A percentile compares a stretch with the other conserved stretches of the same genome.
Evolutionary conservation across 2,888 invertebrate species (phyloP).

Genomic region (Rhaphigaster nebulosa): DNA sequence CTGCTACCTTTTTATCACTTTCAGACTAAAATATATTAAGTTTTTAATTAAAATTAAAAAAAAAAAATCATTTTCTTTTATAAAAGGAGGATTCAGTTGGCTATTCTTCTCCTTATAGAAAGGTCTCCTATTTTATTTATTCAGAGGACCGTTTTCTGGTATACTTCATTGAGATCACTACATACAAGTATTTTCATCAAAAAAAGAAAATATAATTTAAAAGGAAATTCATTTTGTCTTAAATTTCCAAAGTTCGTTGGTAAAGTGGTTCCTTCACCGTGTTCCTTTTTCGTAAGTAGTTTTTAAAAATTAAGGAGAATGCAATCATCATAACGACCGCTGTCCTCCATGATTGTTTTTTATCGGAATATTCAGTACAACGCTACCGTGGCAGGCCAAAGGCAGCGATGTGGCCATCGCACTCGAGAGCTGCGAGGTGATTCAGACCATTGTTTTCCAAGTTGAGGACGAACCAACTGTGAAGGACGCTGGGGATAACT

Average conservation of each 20-base stretch:
- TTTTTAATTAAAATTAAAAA: too few species aligned
- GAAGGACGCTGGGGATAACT: slow-evolving; percentile 19
- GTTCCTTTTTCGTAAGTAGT: background rate
- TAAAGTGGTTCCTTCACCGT: background rate
- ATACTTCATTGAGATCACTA: background rate
- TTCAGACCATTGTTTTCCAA: slow-evolving; percentile 7
- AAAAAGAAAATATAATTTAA: too few species aligned
- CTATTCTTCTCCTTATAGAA: background rate
- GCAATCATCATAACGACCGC: background rate
- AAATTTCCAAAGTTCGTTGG: background rate
- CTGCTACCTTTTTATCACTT: too few species aligned
- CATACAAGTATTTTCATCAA: background rate
- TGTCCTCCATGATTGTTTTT: background rate
- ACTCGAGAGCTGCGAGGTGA: background rate
- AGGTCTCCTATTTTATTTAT: background rate
- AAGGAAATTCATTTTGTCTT: too few species aligned
- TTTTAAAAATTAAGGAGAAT: background rate
- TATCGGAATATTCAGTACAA: background rate
- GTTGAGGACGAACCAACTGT: background rate
- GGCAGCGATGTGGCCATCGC: background rate
- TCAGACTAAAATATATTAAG: too few species aligned
- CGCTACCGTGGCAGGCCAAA: background rate
- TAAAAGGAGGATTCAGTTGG: background rate
- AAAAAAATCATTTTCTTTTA: background rate
- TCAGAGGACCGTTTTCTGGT: background rate